phyloP scores from a whole-genome alignment of 2,797 vertebrate genomes.

The Salarias fasciatus region DNA sequence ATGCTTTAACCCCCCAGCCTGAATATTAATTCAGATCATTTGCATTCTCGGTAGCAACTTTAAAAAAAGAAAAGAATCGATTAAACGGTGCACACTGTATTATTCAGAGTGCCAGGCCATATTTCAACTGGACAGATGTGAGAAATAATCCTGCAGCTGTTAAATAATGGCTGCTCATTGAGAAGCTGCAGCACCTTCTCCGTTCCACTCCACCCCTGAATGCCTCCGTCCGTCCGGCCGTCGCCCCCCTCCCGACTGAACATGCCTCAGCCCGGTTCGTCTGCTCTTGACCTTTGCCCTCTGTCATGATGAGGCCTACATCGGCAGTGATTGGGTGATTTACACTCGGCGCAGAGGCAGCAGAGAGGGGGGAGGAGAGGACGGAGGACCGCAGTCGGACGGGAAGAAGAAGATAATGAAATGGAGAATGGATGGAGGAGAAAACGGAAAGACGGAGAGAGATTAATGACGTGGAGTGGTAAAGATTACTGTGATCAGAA shows the following conservation, averaged over 20 bases:
- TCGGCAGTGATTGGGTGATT: slow-evolving; percentile 68
- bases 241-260: slow-evolving; percentile 29
- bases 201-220: no score
- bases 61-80: no score
- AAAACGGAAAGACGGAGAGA: slow-evolving; percentile 14
- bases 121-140: no score
- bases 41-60: no score
- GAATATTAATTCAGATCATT: no score
- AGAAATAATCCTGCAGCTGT: no score
- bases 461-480: slow-evolving; percentile 45
- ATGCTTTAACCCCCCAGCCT: no score
- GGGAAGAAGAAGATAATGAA: slow-evolving; percentile 21
- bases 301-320: slow-evolving; percentile 44
- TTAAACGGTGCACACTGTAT: no score
- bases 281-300: slow-evolving; percentile 62
- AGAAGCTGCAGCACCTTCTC: neutral
- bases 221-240: slow-evolving; percentile 24
- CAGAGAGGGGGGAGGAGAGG: slow-evolving; percentile 13
- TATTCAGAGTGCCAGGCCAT: no score
- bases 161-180: no score
- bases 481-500: slow-evolving; percentile 38
- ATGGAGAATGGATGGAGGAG: slow-evolving; percentile 32
- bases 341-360: slow-evolving; percentile 33
- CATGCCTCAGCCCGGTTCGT: slow-evolving; percentile 45
- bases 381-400: slow-evolving; percentile 1